Percentiles rank a stretch among this genome's conserved stretches.
These are phyloP conservation scores for Drosophila ohnishii DNA, from an alignment of 1,140 invertebrate genomes.

Conservation along the genomic window DNA sequence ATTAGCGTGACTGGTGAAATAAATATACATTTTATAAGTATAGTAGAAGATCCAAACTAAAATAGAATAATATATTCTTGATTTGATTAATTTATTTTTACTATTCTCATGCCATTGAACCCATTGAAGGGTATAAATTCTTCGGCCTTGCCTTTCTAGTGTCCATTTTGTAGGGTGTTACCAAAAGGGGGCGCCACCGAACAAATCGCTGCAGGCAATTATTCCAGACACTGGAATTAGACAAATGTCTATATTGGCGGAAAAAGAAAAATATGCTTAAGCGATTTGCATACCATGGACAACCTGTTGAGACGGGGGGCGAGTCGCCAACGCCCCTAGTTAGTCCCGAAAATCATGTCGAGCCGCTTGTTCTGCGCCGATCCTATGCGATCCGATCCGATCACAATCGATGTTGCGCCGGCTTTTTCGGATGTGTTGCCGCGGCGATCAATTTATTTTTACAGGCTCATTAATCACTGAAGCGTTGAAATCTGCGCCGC, in stretches of 20 bases:
- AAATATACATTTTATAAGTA: neutral
- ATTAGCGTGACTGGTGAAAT: neutral
- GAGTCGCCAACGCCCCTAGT: constrained; percentile 32
- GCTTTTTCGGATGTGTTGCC: constrained; percentile 29
- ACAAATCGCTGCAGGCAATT: constrained; percentile 13
- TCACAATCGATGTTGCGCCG: constrained; percentile 13
- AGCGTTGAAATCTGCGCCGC: constrained; percentile 75
- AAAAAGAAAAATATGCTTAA: constrained; percentile 19
- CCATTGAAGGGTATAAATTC: neutral
- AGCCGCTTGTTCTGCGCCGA: constrained; percentile 36
- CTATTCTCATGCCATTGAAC: neutral
- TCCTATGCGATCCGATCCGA: constrained; percentile 3
- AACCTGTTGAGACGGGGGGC: constrained; percentile 40
- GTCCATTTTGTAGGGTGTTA: constrained; percentile 2
- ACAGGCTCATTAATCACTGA: constrained; percentile 77
- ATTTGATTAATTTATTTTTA: neutral
- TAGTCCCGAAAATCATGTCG: constrained; percentile 47
- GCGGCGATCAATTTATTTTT: constrained; percentile 66
- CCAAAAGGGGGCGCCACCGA: constrained; percentile 7
- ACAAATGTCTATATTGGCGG: constrained; percentile 43
- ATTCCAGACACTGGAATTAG: constrained; percentile 31
- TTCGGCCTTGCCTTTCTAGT: neutral
- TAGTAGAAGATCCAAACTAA: neutral
- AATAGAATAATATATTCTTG: neutral
- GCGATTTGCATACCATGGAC: constrained; percentile 38